phyloP scores from a whole-genome alignment of 2,888 invertebrate genomes.

The Portevinia maculata region DNA sequence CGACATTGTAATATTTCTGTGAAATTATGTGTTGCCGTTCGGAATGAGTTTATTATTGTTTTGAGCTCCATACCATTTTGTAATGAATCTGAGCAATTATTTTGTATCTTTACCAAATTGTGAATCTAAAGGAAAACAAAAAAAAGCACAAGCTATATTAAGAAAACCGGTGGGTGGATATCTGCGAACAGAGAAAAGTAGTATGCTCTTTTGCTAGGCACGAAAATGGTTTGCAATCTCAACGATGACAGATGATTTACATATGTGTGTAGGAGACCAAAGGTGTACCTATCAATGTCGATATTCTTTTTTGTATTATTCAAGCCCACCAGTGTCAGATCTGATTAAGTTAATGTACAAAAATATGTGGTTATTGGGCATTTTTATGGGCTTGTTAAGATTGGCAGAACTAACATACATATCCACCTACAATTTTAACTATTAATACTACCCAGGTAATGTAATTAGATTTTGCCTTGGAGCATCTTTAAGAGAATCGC shows the following conservation, averaged over 20 bases:
- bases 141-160: slow-evolving; percentile 45
- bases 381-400: slow-evolving; percentile 22
- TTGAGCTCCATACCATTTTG: no score
- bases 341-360: slow-evolving; percentile 17
- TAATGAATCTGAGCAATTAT: no score
- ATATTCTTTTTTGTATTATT: background rate
- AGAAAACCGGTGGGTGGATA: slow-evolving; percentile 67
- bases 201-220: slow-evolving; percentile 30
- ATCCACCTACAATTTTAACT: slow-evolving; percentile 49
- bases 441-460: slow-evolving; percentile 24
- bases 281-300: slow-evolving; percentile 35
- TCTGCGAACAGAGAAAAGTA: slow-evolving; percentile 39
- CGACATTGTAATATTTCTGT: background rate
- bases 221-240: slow-evolving; percentile 57
- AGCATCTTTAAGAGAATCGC: background rate
- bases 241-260: slow-evolving; percentile 61
- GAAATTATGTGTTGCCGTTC: no score
- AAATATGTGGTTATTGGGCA: background rate
- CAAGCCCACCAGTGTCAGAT: slow-evolving; percentile 17
- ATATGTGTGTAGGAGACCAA: slow-evolving; percentile 52
- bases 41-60: no score
- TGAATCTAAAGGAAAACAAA: slow-evolving; percentile 14
- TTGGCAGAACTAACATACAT: slow-evolving; percentile 20
- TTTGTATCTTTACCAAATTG: no score
- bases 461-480: slow-evolving; percentile 5